These are phyloP conservation scores for Horisme vitalbata DNA, from an alignment of 2,888 invertebrate species.

Conservation along the genomic window DNA sequence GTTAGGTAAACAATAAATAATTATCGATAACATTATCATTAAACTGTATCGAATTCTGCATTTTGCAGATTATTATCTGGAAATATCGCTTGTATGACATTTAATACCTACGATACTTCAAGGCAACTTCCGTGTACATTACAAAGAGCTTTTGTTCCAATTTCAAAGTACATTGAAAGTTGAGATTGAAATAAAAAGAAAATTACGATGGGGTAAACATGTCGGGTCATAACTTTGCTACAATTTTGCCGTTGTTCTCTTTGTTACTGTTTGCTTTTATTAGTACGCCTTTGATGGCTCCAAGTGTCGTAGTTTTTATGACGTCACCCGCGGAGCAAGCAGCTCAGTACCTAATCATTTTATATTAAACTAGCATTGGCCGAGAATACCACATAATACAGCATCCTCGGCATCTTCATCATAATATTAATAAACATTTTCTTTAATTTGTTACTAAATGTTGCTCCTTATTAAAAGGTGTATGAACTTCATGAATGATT, in stretches of 20 bases:
- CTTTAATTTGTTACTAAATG: not conserved
- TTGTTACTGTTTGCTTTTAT: conserved; percentile 65
- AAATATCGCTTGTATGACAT: too few species aligned
- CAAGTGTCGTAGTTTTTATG: conserved; percentile 66
- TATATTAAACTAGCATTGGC: conserved; percentile 44
- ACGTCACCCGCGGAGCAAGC: conserved; percentile 45
- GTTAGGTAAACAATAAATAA: too few species aligned
- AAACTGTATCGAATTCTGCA: too few species aligned
- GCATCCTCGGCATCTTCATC: conserved; percentile 1
- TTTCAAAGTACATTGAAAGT: conserved; percentile 16
- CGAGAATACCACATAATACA: conserved; percentile 21
- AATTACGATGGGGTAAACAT: conserved; percentile 42
- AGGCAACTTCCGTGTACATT: not conserved
- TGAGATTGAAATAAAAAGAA: conserved; percentile 30
- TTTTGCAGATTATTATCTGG: too few species aligned
- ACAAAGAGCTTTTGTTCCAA: conserved; percentile 5
- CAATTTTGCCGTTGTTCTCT: conserved; percentile 58
- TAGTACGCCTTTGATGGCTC: conserved; percentile 64
- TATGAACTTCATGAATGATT: too few species aligned
- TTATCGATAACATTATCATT: too few species aligned
- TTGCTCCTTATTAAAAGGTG: too few species aligned
- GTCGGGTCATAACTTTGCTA: conserved; percentile 43
- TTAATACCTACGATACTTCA: too few species aligned
- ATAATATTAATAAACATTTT: conserved; percentile 6
- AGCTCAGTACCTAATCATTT: conserved; percentile 58